Evolutionary conservation across 1,140 invertebrate species (phyloP).

Genomic region (Heliconius nattereri): DNA sequence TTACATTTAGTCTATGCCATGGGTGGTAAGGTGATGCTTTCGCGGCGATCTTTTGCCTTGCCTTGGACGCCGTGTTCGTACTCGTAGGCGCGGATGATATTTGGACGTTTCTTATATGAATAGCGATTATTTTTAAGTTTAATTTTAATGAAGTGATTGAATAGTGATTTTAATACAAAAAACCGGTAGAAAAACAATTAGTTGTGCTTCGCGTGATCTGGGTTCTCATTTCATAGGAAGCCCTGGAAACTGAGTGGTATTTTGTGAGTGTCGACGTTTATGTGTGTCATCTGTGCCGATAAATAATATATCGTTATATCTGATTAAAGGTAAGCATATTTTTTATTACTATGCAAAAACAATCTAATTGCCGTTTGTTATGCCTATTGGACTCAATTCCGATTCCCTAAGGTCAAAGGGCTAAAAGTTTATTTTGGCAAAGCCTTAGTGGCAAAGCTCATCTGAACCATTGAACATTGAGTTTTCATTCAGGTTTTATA

Average conservation of each 20-base stretch:
- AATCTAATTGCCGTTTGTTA: neutral
- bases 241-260: constrained; percentile 43
- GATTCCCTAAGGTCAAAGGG: neutral
- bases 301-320: constrained; percentile 40
- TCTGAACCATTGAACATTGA: neutral
- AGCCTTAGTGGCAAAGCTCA: neutral
- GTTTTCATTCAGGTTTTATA: neutral
- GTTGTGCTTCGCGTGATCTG: constrained; percentile 59
- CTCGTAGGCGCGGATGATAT: constrained; percentile 76
- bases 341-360: neutral
- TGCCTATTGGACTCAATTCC: constrained; percentile 19
- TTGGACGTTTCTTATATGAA: constrained; percentile 67
- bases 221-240: constrained; percentile 22
- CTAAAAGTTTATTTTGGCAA: neutral
- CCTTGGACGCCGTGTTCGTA: constrained; percentile 74
- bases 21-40: constrained; percentile 71
- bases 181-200: constrained; percentile 51
- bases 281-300: constrained; percentile 45
- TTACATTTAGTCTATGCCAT: constrained; percentile 58
- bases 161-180: constrained; percentile 59
- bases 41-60: constrained; percentile 73
- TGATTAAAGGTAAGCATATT: constrained; percentile 42
- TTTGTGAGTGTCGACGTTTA: constrained; percentile 47
- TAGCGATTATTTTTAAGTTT: constrained; percentile 59
- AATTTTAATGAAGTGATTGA: constrained; percentile 49